Base-by-base conservation (phyloP, 1,140 invertebrate genomes). In the Apis florea region DNA sequence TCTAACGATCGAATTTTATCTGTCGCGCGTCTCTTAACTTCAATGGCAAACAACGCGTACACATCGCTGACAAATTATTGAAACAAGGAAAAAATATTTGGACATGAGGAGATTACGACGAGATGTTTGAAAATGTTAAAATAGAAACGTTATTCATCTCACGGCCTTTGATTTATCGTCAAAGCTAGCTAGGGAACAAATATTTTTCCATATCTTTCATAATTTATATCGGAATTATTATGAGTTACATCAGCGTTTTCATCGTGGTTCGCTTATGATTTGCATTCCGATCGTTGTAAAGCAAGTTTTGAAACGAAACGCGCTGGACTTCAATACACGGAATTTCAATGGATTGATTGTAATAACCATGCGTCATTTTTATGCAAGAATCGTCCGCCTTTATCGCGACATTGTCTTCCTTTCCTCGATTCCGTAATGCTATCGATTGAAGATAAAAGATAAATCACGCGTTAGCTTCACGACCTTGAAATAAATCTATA, bases 341-440 rank as follows among this genome's bases (percentile, higher is more conserved):
- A 64, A 73, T 66, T 26, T 58, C 64, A 58, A 78, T 59, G 54
- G n/a, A 31, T 12, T n/a, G 21, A 11, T 58, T 26, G 64, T 17
- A 11, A 68, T 40, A 40, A 40, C 31, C 31, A 5, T 40, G 31
- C 12, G 12, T 40, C 40, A 26, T 59, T 49, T 47, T 21, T 24
- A 31, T 12, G 49, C 15, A 26, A 49, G 15, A 47, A 64, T 75
- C 49, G 49, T 53, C 10, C 12, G 51, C 2, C 53, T 71, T 26
- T 17, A 24, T 19, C 51, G 21, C 4, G 31, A 13, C 12, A 17
- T 40, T 40, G 4, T 5, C 31, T 15, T 56, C 26, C n/a, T 58
- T 68, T 56, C 10, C 26, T 8, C 6, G n/a, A 56, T 49, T 47
- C 12, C 12, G 3, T 4, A 47, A 19, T 11, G 6, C 8, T 26